Percentiles rank a stretch among this genome's conserved stretches.
phyloP scores from a whole-genome alignment of 2,113 vertebrate species.

The human (Homo sapiens) region GRCh38 chr2:161820501-161821000 shows the following conservation, averaged over 20 bases:
- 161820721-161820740: neutral
- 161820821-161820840: neutral
- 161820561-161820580: neutral
- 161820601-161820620: neutral
- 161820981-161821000: neutral
- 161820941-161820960: neutral
- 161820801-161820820: neutral
- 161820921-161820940: neutral
- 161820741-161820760: neutral
- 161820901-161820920: neutral
- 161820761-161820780: neutral
- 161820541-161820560: neutral
- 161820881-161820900: neutral
- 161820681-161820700: neutral
- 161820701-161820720: constrained; percentile 5
- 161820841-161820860: neutral
- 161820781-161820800: neutral
- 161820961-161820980: neutral
- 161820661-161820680: neutral
- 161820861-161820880: neutral
- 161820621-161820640: neutral
- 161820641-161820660: neutral
- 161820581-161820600: neutral
- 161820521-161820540: neutral
- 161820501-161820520: neutral